Evolutionary conservation across 2,797 vertebrate species (phyloP).

Genomic region (Pipistrellus pygmaeus): DNA sequence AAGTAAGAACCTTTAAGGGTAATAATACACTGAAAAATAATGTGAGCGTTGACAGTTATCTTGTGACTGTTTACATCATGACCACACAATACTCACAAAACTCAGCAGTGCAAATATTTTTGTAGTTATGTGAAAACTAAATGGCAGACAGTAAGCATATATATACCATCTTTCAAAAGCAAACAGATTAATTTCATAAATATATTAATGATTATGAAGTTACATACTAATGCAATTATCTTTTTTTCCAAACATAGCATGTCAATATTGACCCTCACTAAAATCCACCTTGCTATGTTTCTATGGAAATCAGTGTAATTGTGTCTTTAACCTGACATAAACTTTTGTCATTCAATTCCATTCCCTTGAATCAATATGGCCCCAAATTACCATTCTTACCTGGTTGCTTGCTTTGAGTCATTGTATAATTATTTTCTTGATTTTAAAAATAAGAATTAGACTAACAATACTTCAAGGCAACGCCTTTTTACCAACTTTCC

Average conservation of each 20-base stretch:
- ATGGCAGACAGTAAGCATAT: background rate
- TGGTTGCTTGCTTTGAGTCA: background rate
- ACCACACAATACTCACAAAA: background rate
- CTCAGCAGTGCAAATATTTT: background rate
- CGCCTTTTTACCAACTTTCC: background rate
- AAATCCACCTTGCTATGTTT: conserved; percentile 9
- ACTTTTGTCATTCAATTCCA: conserved; percentile 1
- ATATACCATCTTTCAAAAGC: background rate
- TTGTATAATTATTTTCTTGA: conserved; percentile 1
- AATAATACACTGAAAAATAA: background rate
- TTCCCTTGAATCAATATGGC: background rate
- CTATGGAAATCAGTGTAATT: conserved; percentile 57
- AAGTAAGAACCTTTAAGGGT: background rate
- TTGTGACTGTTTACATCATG: background rate
- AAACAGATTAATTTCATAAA: background rate
- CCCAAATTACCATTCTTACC: conserved; percentile 41
- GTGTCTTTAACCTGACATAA: conserved; percentile 18
- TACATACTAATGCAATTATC: background rate
- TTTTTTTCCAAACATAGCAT: background rate
- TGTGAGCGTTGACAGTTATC: background rate
- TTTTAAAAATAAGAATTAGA: background rate
- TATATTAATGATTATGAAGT: background rate
- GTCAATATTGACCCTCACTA: background rate
- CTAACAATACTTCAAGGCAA: conserved; percentile 12
- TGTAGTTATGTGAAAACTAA: background rate